Base-by-base conservation (phyloP, 2,797 vertebrate genomes). In the Cottoperca gobio region DNA sequence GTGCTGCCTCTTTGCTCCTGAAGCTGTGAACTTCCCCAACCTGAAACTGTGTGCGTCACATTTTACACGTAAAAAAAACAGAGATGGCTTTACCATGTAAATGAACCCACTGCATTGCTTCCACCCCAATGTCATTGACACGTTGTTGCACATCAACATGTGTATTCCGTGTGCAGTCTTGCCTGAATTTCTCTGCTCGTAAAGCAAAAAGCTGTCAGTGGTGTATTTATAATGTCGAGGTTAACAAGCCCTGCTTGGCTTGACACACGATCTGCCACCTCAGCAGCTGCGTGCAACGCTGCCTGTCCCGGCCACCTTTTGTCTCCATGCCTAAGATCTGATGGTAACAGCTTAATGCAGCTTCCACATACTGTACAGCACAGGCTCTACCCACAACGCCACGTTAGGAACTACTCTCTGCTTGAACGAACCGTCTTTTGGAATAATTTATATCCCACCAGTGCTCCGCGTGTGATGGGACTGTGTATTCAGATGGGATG, bases 141-240 rank as follows among this genome's bases (percentile, higher is more conserved):
- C 49, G 28, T 39, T 73, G 82, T 55, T 84, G 84, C 85, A 73
- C 76, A 72, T 70, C 78, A 73, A 69, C 79, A 46, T 70, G 59
- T 73, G 60, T 28, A 40, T 64, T 53, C 66, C 1, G 17, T 31
- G 43, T 45, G 6, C 6, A 23, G 23, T 2, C 57, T 35, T 43
- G 28, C 49, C 70, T 55, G 73, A 37, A 5, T 63, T 31, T 45
- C 62, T 55, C 48, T 53, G 49, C 85, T 79, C 42, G 6, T 73
- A 66, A 78, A 76, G 70, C 54, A 71, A 75, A 83, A 80, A 70
- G 53, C 88, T 87, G 89, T 80, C 78, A 82, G 84, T 14, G 60
- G 64, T 64, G 52, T 85, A 75, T 87, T 90, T 83, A 83, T 89
- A 79, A 91, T 70, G 84, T 80, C 24, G 76, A 84, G 84, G 87